A percentile compares a stretch with the other conserved stretches of the same genome.
phyloP scores from a whole-genome alignment of 2,113 vertebrate genomes.

The Acrocephalus arundinaceus region DNA sequence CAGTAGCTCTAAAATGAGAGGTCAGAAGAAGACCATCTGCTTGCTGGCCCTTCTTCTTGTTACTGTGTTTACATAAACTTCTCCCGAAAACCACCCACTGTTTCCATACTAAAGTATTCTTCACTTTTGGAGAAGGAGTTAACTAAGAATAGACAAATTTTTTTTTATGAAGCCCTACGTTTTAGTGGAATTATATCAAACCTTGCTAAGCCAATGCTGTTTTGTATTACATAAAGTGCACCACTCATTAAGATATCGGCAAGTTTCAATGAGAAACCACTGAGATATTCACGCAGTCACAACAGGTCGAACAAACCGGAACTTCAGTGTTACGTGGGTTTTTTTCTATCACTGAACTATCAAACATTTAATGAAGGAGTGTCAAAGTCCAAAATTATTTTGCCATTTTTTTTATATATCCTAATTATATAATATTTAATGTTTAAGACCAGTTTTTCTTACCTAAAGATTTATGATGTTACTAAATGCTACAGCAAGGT shows the following conservation, averaged over 20 bases:
- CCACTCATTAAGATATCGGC: background rate
- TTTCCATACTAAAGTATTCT: background rate
- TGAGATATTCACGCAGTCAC: background rate
- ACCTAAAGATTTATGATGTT: background rate
- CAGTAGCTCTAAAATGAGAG: conserved; percentile 43
- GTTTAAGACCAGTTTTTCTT: background rate
- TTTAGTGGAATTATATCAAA: background rate
- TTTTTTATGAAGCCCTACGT: background rate
- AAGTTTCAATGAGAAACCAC: background rate
- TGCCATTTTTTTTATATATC: background rate
- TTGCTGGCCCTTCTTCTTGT: background rate
- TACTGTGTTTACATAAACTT: background rate
- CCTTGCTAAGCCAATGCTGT: background rate
- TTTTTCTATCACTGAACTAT: background rate
- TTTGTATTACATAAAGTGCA: background rate
- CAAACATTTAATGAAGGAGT: background rate
- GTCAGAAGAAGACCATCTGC: conserved; percentile 8
- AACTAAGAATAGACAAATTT: background rate
- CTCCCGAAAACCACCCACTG: background rate
- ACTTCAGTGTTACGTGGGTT: background rate
- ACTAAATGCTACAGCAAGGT: background rate
- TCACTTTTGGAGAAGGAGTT: background rate
- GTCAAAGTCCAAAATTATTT: background rate
- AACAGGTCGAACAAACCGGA: background rate
- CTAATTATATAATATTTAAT: background rate